phyloP scores from a whole-genome alignment of 2,113 vertebrate genomes.

The Phoenicopterus ruber region DNA sequence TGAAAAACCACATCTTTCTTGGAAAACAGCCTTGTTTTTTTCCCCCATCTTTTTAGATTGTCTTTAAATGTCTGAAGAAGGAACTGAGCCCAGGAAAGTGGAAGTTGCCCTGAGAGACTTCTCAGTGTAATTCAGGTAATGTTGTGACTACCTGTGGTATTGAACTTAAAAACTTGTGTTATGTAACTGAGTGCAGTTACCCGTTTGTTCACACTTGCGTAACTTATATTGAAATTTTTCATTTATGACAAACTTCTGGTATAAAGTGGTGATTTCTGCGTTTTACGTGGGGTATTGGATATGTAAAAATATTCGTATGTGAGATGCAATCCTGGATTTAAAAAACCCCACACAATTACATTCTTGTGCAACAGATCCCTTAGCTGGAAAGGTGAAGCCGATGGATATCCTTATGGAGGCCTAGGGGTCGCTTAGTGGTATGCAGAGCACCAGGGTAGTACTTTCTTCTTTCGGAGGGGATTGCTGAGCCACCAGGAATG shows the following conservation, averaged over 20 bases:
- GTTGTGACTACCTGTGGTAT: too few relatives aligned
- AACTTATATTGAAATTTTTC: accelerated
- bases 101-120: not conserved
- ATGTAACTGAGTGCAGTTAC: accelerated
- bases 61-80: slow-evolving; percentile 44
- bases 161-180: too few relatives aligned
- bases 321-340: not conserved
- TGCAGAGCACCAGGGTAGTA: accelerated
- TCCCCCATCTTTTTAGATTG: not conserved
- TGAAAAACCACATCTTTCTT: accelerated
- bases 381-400: not conserved
- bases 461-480: too few relatives aligned
- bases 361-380: not conserved
- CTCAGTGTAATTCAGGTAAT: not conserved
- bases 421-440: not conserved
- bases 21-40: accelerated
- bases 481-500: accelerated
- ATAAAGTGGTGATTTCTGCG: not conserved
- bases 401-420: not conserved
- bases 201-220: accelerated
- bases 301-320: accelerated
- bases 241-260: accelerated
- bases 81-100: not conserved
- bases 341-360: accelerated
- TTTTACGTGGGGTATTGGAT: not conserved